These are phyloP conservation scores for Drosophila hamatofila DNA, from an alignment of 2,888 invertebrate species.

Conservation along the genomic window DNA sequence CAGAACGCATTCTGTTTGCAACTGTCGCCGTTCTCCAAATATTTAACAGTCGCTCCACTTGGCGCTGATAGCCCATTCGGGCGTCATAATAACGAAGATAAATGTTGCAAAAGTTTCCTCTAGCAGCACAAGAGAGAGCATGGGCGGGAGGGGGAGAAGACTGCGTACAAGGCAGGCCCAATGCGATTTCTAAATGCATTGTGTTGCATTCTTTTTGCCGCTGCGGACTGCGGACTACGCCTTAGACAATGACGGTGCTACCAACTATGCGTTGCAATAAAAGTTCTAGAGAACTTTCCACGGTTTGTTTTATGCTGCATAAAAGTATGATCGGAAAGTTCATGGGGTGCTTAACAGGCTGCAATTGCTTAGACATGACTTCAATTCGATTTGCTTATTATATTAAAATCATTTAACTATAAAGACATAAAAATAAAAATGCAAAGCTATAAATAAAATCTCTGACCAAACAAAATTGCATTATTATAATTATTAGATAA, in stretches of 20 bases:
- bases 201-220: conserved; percentile 56
- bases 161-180: neutral
- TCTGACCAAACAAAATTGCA: too few species aligned
- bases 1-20: conserved; percentile 55
- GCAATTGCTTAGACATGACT: neutral
- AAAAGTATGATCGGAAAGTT: conserved; percentile 10
- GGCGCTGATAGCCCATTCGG: conserved; percentile 80
- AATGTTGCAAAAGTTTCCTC: conserved; percentile 72
- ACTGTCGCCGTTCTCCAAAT: conserved; percentile 63
- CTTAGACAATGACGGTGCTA: conserved; percentile 20
- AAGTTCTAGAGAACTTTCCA: conserved; percentile 56
- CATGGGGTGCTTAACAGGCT: neutral
- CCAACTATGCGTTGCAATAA: conserved; percentile 50
- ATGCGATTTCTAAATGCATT: conserved; percentile 62
- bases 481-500: too few species aligned
- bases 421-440: neutral
- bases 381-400: neutral
- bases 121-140: conserved; percentile 34
- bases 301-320: conserved; percentile 29
- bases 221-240: neutral
- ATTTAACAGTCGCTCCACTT: conserved; percentile 75
- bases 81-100: conserved; percentile 82
- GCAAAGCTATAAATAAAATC: too few species aligned
- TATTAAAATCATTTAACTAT: neutral
- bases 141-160: neutral